These are phyloP conservation scores for Nasonia giraulti DNA, from an alignment of 1,140 invertebrate species.

Conservation along the genomic window DNA sequence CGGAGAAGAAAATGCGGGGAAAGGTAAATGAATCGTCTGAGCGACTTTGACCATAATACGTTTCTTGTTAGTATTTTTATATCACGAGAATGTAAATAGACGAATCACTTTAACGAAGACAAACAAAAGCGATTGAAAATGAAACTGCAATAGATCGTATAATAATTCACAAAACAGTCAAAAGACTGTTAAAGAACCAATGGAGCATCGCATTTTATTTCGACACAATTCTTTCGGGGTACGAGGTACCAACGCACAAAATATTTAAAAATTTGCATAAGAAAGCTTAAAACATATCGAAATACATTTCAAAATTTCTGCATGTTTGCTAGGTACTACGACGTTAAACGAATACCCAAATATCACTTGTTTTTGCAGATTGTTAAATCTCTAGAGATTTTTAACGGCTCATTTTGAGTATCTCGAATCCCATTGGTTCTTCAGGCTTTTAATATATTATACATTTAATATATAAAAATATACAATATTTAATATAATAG, in stretches of 20 bases:
- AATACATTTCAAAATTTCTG: constrained; percentile 3
- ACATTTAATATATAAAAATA: constrained; percentile 33
- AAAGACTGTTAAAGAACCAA: constrained; percentile 59
- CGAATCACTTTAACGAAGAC: constrained; percentile 58
- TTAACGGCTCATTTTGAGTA: background rate
- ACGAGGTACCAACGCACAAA: constrained; percentile 4
- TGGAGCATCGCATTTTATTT: constrained; percentile 56
- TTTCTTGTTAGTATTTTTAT: constrained; percentile 74
- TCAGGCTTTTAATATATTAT: constrained; percentile 55
- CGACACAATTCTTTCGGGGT: background rate
- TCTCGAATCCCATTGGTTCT: constrained; percentile 57
- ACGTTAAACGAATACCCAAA: background rate
- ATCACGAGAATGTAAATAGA: constrained; percentile 67
- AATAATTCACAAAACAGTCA: constrained; percentile 22
- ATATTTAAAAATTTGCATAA: constrained; percentile 13
- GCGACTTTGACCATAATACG: constrained; percentile 62
- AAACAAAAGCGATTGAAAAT: constrained; percentile 30
- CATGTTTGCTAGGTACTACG: background rate
- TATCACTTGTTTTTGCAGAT: background rate
- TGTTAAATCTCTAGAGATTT: background rate
- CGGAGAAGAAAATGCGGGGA: constrained; percentile 56
- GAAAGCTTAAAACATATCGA: background rate
- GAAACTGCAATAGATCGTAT: constrained; percentile 31
- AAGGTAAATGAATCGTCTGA: constrained; percentile 49
- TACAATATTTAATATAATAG: constrained; percentile 16